Percentiles rank a stretch among this genome's conserved stretches.
Conservation (phyloP, 2,888 invertebrate genomes). For the Luperina nickerlii region DNA sequence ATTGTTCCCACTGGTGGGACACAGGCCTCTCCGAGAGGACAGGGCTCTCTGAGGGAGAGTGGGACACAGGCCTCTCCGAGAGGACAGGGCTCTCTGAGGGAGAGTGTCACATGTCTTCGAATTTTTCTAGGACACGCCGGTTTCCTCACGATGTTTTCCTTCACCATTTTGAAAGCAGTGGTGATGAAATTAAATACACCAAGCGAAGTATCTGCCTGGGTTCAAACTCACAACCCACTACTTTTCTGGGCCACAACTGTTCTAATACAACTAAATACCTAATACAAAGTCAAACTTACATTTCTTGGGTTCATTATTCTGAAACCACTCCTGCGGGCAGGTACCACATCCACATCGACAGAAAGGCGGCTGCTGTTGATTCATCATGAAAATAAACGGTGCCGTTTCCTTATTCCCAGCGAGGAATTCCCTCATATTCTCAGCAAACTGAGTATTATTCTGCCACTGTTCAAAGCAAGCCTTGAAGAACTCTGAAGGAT, state of each 20-base stretch:
- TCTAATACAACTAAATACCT: neutral
- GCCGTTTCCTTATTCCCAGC: conserved; percentile 73
- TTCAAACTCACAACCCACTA: neutral
- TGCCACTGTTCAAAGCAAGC: conserved; percentile 86
- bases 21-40: neutral
- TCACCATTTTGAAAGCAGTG: neutral
- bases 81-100: no score
- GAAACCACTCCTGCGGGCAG: conserved; percentile 78
- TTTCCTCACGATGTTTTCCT: neutral
- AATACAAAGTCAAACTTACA: conserved; percentile 69
- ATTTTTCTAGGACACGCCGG: neutral
- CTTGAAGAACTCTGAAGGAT: conserved; percentile 84
- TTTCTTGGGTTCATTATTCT: conserved; percentile 81
- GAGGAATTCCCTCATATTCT: conserved; percentile 83
- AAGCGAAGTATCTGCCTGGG: no score
- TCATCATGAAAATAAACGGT: conserved; percentile 84
- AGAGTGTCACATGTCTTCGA: neutral
- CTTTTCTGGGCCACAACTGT: no score
- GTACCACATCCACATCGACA: conserved; percentile 72
- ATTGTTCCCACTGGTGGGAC: neutral
- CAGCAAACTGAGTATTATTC: conserved; percentile 79
- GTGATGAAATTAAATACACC: neutral
- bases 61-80: neutral
- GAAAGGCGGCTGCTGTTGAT: conserved; percentile 77
- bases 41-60: neutral